Evolutionary conservation across 2,797 vertebrate species (phyloP).

Genomic region (Sebastes elongatus): DNA sequence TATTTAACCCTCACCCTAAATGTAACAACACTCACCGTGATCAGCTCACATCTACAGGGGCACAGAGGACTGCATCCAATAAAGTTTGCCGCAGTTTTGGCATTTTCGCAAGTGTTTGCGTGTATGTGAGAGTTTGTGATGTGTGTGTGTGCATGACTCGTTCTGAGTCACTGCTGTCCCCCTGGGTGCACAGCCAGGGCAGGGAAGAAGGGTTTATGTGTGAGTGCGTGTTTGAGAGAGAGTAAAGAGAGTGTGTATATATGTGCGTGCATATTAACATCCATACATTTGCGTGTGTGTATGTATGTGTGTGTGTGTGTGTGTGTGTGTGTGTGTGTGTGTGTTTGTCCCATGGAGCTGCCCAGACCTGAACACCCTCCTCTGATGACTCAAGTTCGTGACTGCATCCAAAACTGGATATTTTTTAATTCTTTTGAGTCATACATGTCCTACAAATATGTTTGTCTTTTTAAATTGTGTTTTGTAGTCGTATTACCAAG

Average conservation of each 20-base stretch:
- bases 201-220: slow-evolving; percentile 40
- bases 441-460: slow-evolving; percentile 5
- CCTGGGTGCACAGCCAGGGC: slow-evolving; percentile 62
- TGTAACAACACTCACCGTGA: background rate
- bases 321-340: slow-evolving; percentile 4
- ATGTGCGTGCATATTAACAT: background rate
- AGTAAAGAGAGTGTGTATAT: slow-evolving; percentile 15
- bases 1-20: slow-evolving; percentile 10
- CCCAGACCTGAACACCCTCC: slow-evolving; percentile 38
- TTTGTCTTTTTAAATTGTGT: background rate
- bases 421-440: background rate
- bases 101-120: slow-evolving; percentile 53
- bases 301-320: slow-evolving; percentile 9
- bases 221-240: slow-evolving; percentile 31
- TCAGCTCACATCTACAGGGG: background rate
- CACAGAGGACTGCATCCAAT: slow-evolving; percentile 46
- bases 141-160: slow-evolving; percentile 64
- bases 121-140: slow-evolving; percentile 54
- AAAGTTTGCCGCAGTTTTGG: slow-evolving; percentile 54
- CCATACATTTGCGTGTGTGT: slow-evolving; percentile 11
- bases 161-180: slow-evolving; percentile 76
- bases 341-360: slow-evolving; percentile 39
- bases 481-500: background rate
- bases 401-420: slow-evolving; percentile 23
- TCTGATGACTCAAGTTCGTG: slow-evolving; percentile 43